Evolutionary conservation across 2,888 invertebrate species (phyloP).

Genomic region (Rhabditoides inermis): DNA sequence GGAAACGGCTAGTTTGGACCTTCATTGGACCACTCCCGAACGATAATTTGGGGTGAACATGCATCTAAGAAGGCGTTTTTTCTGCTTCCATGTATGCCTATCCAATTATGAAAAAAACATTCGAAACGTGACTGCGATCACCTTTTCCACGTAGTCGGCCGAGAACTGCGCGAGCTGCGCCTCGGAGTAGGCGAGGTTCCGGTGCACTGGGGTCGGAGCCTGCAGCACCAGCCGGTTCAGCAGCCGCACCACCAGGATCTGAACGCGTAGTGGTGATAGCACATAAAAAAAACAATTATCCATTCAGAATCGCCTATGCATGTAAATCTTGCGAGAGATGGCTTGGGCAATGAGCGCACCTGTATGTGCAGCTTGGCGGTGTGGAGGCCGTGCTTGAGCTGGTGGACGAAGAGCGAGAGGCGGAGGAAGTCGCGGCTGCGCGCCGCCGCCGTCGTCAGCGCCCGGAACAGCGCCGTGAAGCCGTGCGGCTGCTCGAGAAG

Average conservation of each 20-base stretch:
- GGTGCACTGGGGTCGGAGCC: constrained; percentile 36
- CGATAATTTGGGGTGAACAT: too few species aligned
- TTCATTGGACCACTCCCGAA: constrained; percentile 4
- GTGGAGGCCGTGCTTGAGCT: constrained; percentile 46
- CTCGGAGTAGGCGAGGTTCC: constrained; percentile 37
- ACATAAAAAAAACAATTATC: neutral
- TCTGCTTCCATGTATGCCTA: too few species aligned
- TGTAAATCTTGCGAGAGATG: too few species aligned
- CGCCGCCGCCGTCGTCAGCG: constrained; percentile 39
- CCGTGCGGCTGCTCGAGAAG: constrained; percentile 43
- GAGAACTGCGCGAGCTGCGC: constrained; percentile 39
- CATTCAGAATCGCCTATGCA: too few species aligned
- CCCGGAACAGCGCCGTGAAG: constrained; percentile 36
- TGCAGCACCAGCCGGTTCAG: constrained; percentile 40
- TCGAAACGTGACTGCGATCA: constrained; percentile 12
- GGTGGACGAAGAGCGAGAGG: constrained; percentile 36
- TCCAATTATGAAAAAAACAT: too few species aligned
- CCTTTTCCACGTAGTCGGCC: constrained; percentile 39
- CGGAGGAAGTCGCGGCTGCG: constrained; percentile 41
- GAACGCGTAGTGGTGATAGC: neutral
- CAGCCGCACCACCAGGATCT: constrained; percentile 46
- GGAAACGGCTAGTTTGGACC: too few species aligned
- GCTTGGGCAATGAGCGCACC: constrained; percentile 10
- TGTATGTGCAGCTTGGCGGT: constrained; percentile 48
- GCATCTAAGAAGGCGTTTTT: too few species aligned